Percentiles rank a stretch among this genome's conserved stretches.
Conservation (phyloP, 2,113 vertebrate species). For the Seriola rivoliana region DNA sequence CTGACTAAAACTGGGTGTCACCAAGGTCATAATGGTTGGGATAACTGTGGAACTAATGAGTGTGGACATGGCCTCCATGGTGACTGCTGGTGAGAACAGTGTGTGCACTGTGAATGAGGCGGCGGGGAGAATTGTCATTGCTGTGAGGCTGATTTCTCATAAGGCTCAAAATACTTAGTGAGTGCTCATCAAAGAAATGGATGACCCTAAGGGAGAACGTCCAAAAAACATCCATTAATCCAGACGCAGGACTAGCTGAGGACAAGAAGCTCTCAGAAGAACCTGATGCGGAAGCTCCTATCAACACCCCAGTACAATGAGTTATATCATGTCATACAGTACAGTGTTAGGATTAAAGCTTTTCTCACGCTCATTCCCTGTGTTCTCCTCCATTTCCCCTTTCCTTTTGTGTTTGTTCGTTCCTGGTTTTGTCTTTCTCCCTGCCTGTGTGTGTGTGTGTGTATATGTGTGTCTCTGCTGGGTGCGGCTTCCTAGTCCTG, state of each 20-base stretch:
- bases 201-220: background rate
- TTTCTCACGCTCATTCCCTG: no score
- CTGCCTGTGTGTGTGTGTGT: no score
- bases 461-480: no score
- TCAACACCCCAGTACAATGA: background rate
- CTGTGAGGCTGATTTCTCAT: background rate
- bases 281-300: background rate
- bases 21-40: background rate
- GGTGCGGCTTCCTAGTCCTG: no score
- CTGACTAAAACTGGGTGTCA: background rate
- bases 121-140: background rate
- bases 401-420: no score
- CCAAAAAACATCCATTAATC: background rate
- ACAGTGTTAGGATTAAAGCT: background rate
- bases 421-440: no score
- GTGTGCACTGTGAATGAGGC: slow-evolving; percentile 1
- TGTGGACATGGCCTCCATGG: background rate
- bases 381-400: no score
- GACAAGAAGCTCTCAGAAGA: background rate
- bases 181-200: background rate
- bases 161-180: background rate
- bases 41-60: background rate
- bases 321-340: background rate
- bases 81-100: slow-evolving; percentile 20
- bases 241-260: background rate